Evolutionary conservation across 2,797 vertebrate species (phyloP), one percentile per base, ranked within the genome.

Genomic region (Acestrorhynchus altus): DNA sequence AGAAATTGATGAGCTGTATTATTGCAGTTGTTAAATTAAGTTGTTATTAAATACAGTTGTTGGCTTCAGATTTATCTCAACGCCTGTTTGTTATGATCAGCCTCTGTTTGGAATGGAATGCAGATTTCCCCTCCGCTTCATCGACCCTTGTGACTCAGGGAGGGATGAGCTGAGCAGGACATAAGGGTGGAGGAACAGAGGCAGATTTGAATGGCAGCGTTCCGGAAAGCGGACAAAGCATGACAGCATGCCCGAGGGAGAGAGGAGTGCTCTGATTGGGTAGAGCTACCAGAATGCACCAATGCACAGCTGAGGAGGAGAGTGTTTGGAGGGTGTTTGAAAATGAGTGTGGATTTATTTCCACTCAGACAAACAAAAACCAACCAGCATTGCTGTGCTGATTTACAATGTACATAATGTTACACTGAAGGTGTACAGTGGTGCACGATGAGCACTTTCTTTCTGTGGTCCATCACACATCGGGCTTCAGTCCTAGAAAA

Each of bases 31-130:
- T 63, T 22, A 35, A n/a, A n/a, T n/a, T n/a, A n/a, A n/a, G 31
- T 15, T 42, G 26, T 79, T 61, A 65, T 49, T 28, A 79, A 79
- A 81, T 76, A 78, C 54, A 76, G 66, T 15, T 13, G 66, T 15
- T 13, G 16, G 18, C 26, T 69, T 76, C 51, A 59, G 61, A 77
- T 64, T 63, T 20, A 74, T 63, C 26, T 18, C 74, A 46, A 18
- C 61, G 60, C 24, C 7, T 56, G 52, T 77, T 70, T 77, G 77
- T 72, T 75, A 42, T 81, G 69, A 64, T 76, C 63, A 44, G 68
- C 39, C 28, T 61, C 56, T 31, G 28, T 81, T 57, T 8, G 31
- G 44, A n/a, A 13, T 75, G 49, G 81, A 77, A 59, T 20, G 2
- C 3, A 72, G 71, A 24, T 10, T n/a, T 22, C 12, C 20, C 42